phyloP scores from a whole-genome alignment of 2,113 vertebrate genomes.

The Ageneiosus marmoratus region DNA sequence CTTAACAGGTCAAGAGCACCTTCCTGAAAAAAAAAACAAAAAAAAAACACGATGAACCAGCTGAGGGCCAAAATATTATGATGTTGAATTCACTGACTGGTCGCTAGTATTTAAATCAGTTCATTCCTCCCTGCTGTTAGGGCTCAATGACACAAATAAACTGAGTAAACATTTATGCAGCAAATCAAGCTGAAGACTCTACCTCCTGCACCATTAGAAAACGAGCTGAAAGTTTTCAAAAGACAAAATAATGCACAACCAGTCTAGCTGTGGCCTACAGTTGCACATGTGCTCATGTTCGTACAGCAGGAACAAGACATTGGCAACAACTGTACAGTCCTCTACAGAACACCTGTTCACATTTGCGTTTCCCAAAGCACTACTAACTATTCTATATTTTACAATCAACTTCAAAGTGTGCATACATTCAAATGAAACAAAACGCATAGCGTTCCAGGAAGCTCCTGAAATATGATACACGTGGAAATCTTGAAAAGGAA shows the following conservation, averaged over 20 bases:
- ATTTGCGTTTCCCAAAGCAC: constrained; percentile 39
- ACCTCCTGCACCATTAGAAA: neutral
- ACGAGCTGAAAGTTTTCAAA: neutral
- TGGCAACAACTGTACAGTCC: constrained; percentile 31
- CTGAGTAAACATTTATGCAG: constrained; percentile 13
- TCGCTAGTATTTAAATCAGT: neutral
- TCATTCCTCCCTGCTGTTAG: neutral
- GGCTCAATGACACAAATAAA: neutral
- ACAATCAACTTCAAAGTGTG: neutral
- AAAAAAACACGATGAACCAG: no score
- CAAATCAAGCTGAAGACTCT: neutral
- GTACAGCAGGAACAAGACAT: neutral
- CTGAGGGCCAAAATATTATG: neutral
- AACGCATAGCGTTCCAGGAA: neutral
- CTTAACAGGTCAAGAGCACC: constrained; percentile 88
- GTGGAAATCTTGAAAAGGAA: neutral
- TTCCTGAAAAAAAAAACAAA: constrained; percentile 71
- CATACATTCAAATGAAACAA: neutral
- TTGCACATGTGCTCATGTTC: neutral
- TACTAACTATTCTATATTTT: no score
- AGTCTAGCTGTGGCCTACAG: neutral
- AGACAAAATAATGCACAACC: neutral
- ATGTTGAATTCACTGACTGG: neutral
- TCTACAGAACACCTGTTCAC: constrained; percentile 72
- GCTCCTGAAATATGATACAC: neutral